Conservation (phyloP, 2,797 vertebrate species). For the Hypotaenidia philippensis region DNA sequence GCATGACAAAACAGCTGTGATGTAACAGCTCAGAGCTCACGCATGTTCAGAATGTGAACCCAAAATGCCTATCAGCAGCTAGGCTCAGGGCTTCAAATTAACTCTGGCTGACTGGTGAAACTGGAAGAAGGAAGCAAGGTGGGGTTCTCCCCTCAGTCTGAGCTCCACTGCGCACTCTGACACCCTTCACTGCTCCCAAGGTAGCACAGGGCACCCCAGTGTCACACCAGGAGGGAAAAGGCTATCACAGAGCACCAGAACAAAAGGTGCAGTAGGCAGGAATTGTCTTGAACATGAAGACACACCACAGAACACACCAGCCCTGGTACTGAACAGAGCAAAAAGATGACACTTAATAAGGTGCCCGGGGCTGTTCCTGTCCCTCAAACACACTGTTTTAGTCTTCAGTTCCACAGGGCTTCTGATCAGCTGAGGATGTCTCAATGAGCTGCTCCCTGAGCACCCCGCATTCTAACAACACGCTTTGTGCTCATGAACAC, state of each 20-base stretch:
- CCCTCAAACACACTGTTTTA: background rate
- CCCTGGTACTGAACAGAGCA: background rate
- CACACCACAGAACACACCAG: background rate
- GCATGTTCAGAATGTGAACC: background rate
- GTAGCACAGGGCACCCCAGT: accelerated
- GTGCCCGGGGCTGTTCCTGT: background rate
- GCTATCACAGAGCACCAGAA: background rate
- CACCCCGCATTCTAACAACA: background rate
- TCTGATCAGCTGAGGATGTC: background rate
- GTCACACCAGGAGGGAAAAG: background rate
- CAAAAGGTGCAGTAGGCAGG: background rate
- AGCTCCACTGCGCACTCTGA: accelerated
- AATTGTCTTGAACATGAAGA: background rate
- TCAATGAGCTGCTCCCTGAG: background rate
- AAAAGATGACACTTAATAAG: background rate
- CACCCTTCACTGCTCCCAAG: background rate
- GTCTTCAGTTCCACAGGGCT: background rate
- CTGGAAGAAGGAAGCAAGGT: background rate
- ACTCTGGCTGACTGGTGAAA: background rate
- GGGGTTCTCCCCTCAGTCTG: background rate
- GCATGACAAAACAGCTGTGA: background rate
- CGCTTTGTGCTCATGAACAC: accelerated
- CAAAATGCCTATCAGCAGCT: background rate
- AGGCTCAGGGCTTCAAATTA: background rate
- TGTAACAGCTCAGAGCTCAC: background rate